A percentile compares a stretch with the other conserved stretches of the same genome.
These are phyloP conservation scores for Carpatolechia fugitivella DNA, from an alignment of 2,888 invertebrate species.

Conservation along the genomic window DNA sequence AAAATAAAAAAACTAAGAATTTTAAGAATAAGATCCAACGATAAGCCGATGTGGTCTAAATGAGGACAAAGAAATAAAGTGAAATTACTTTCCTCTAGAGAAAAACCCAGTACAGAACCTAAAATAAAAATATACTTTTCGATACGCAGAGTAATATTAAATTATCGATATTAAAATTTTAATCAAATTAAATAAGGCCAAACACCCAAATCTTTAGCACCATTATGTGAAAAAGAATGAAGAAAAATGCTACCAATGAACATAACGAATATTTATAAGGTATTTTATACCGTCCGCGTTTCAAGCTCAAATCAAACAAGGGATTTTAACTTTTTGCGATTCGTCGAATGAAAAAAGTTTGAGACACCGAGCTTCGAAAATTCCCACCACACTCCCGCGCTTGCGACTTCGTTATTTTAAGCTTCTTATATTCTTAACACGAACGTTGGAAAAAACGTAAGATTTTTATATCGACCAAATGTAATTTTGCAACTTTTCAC, in stretches of 20 bases:
- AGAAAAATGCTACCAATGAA: neutral
- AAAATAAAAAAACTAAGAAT: too few species aligned
- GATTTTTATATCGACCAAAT: constrained; percentile 16
- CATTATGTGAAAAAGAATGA: neutral
- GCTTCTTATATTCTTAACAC: constrained; percentile 48
- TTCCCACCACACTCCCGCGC: constrained; percentile 25
- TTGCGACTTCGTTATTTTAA: constrained; percentile 2
- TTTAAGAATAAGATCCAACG: too few species aligned
- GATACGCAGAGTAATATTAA: too few species aligned
- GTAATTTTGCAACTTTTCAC: constrained; percentile 22
- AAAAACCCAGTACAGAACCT: too few species aligned
- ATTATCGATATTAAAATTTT: too few species aligned
- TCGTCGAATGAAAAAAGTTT: constrained; percentile 59
- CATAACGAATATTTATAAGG: neutral
- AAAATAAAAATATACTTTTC: too few species aligned
- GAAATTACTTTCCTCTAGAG: too few species aligned
- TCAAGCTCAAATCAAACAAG: constrained; percentile 43
- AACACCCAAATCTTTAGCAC: neutral
- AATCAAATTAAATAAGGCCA: neutral
- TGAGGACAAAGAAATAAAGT: too few species aligned
- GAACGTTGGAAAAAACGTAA: constrained; percentile 37
- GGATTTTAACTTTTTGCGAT: constrained; percentile 40
- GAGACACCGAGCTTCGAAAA: constrained; percentile 35
- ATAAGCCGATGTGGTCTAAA: too few species aligned
- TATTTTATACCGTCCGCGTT: neutral